Percentiles rank a stretch among this genome's conserved stretches.
Evolutionary conservation across 2,113 vertebrate species (phyloP).

Genomic region (Manacus vitellinus): DNA sequence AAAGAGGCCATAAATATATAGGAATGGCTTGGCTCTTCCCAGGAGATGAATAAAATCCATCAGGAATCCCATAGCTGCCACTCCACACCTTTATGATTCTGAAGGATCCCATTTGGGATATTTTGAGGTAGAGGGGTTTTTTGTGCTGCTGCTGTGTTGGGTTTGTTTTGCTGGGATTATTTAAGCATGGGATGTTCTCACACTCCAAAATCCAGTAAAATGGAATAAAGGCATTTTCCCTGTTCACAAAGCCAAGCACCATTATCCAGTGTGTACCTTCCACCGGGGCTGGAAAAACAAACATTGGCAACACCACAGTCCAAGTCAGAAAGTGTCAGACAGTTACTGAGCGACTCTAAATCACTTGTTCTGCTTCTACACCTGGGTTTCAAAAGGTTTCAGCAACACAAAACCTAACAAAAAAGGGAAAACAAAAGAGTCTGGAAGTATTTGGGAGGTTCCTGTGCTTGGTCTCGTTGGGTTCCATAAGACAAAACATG

Average conservation of each 20-base stretch:
- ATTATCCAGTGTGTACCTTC: accelerated
- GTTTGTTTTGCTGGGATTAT: neutral
- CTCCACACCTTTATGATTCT: neutral
- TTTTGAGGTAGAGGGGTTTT: accelerated
- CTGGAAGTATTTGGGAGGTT: neutral
- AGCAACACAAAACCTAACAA: neutral
- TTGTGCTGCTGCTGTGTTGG: neutral
- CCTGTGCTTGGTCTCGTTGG: neutral
- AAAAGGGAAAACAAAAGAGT: neutral
- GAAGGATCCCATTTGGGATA: neutral
- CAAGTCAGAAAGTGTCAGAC: neutral
- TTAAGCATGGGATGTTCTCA: neutral
- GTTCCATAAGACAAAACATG: neutral
- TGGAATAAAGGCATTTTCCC: neutral
- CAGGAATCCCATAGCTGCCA: accelerated
- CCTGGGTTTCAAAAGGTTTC: neutral
- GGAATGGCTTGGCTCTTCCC: neutral
- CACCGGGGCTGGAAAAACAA: neutral
- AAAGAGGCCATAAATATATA: neutral
- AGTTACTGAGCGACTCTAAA: neutral
- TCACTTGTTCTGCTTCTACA: neutral
- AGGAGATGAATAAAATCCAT: neutral
- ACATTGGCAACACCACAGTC: accelerated
- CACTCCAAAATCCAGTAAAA: neutral
- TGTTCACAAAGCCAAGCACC: neutral